phyloP scores from a whole-genome alignment of 1,140 invertebrate genomes.

The Planococcus citri region DNA sequence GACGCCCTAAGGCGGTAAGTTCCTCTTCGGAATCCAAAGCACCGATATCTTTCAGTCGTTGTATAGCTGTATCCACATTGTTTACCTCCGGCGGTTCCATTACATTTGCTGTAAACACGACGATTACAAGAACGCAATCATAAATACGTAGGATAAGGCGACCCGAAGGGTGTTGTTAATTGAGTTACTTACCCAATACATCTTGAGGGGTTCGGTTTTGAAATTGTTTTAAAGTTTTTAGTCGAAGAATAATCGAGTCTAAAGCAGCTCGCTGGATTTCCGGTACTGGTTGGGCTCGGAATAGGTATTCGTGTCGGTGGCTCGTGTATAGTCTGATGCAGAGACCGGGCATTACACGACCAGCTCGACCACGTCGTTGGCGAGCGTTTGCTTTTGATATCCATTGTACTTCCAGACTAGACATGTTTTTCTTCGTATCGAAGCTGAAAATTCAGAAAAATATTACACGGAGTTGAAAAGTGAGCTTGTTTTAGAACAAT shows the following conservation, averaged over 20 bases:
- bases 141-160: neutral
- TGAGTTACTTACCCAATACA: constrained; percentile 42
- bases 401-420: constrained; percentile 65
- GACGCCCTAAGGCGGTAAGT: constrained; percentile 76
- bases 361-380: constrained; percentile 73
- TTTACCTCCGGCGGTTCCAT: constrained; percentile 70
- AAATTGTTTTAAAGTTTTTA: constrained; percentile 66
- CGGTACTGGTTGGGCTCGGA: constrained; percentile 57
- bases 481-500: too few species aligned
- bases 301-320: constrained; percentile 45
- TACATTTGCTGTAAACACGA: constrained; percentile 31
- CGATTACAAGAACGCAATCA: neutral
- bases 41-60: constrained; percentile 66
- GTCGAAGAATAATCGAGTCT: constrained; percentile 75
- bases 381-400: constrained; percentile 65
- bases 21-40: constrained; percentile 64
- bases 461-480: too few species aligned
- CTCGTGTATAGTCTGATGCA: constrained; percentile 68
- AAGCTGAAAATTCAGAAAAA: constrained; percentile 43
- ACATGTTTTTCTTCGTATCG: constrained; percentile 72
- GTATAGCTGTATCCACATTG: constrained; percentile 63
- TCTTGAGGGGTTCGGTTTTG: constrained; percentile 49
- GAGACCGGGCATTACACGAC: constrained; percentile 74
- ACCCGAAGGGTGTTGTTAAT: neutral
- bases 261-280: constrained; percentile 75